phyloP scores from a whole-genome alignment of 2,888 invertebrate genomes.

The Amiota mariae region DNA sequence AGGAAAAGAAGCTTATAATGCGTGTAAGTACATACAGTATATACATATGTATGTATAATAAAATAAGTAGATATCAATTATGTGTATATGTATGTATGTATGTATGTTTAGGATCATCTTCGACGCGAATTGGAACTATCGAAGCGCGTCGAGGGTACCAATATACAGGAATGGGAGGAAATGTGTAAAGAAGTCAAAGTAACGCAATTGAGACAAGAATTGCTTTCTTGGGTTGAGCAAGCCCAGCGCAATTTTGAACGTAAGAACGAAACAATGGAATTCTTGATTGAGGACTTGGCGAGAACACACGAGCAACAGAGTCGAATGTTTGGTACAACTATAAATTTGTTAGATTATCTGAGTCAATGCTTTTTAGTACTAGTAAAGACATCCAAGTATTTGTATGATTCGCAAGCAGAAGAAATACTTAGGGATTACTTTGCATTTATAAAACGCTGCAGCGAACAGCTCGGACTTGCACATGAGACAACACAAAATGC shows the following conservation, averaged over 20 bases:
- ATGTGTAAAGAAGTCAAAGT: constrained; percentile 52
- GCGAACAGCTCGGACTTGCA: constrained; percentile 30
- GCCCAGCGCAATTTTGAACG: constrained; percentile 42
- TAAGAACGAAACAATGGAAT: constrained; percentile 54
- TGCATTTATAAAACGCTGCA: constrained; percentile 33
- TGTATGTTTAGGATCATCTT: constrained; percentile 50
- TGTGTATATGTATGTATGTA: not conserved
- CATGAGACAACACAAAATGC: constrained; percentile 53
- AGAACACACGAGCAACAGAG: constrained; percentile 54
- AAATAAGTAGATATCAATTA: not conserved
- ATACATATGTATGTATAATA: too few relatives aligned
- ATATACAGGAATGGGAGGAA: constrained; percentile 51
- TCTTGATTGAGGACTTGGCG: constrained; percentile 49
- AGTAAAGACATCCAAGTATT: constrained; percentile 30
- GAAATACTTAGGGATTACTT: constrained; percentile 54
- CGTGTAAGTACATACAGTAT: constrained; percentile 47
- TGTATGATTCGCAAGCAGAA: constrained; percentile 50
- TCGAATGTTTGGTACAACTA: constrained; percentile 43
- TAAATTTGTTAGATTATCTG: constrained; percentile 7
- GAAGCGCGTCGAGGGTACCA: constrained; percentile 44
- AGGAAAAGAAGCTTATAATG: constrained; percentile 44
- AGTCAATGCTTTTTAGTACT: not conserved
- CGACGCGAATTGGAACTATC: constrained; percentile 55
- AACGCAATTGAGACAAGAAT: constrained; percentile 51
- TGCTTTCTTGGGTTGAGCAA: constrained; percentile 49